These are phyloP conservation scores for Trematomus bernacchii DNA, from an alignment of 2,797 vertebrate species.

Conservation along the genomic window DNA sequence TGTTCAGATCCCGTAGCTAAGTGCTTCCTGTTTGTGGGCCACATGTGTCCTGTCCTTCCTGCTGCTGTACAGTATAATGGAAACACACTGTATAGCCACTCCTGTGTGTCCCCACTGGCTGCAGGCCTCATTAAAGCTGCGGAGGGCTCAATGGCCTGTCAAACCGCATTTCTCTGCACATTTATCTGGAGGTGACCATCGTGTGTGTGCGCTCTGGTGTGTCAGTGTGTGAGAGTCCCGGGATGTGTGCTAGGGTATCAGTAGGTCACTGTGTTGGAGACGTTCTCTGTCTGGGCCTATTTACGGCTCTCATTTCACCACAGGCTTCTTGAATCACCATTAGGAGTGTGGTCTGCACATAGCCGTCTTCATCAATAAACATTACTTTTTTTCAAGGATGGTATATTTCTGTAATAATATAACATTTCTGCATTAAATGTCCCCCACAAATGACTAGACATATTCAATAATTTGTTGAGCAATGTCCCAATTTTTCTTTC, in stretches of 20 bases:
- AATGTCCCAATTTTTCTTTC: too few relatives aligned
- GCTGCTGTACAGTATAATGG: conserved; percentile 60
- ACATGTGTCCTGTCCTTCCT: conserved; percentile 51
- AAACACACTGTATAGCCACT: conserved; percentile 67
- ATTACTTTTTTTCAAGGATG: conserved; percentile 13
- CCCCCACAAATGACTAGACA: too few relatives aligned
- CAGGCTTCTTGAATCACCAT: background rate
- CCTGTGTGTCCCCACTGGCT: conserved; percentile 67
- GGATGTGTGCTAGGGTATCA: conserved; percentile 58
- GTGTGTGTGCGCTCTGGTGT: conserved; percentile 23
- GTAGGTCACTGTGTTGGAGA: conserved; percentile 64
- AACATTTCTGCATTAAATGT: too few relatives aligned
- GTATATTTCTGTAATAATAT: background rate
- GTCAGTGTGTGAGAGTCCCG: conserved; percentile 30
- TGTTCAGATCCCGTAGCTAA: conserved; percentile 21
- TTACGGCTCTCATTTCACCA: conserved; percentile 20
- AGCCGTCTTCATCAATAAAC: background rate
- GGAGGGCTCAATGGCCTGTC: conserved; percentile 65
- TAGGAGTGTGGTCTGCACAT: background rate
- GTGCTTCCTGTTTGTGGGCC: conserved; percentile 25
- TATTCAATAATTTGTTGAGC: too few relatives aligned
- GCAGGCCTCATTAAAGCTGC: conserved; percentile 67
- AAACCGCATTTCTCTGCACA: conserved; percentile 61
- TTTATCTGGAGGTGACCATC: conserved; percentile 69
- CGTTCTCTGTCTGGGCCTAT: conserved; percentile 34